A percentile compares a stretch with the other conserved stretches of the same genome.
Evolutionary conservation across 2,888 invertebrate species (phyloP).

Genomic region (Stegana nigrithorax): DNA sequence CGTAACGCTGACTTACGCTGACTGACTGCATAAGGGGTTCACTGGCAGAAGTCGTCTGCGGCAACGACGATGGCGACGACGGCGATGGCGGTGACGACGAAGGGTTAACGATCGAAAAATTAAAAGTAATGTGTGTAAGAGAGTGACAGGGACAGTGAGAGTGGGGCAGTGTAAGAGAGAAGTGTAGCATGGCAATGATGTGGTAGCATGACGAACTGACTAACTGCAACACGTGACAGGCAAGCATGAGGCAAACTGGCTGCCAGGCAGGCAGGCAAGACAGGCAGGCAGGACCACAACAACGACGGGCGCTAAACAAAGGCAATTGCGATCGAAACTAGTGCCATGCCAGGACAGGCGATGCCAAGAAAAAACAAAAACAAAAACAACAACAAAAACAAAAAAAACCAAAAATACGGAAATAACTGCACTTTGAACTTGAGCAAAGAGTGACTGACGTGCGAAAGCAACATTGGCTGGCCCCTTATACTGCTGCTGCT

Average conservation of each 20-base stretch:
- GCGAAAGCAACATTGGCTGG: conserved; percentile 33
- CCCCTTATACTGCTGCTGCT: too few relatives aligned
- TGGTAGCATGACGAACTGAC: too few relatives aligned
- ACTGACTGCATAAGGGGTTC: conserved; percentile 16
- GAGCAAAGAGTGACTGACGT: conserved; percentile 46
- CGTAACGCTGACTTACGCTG: conserved; percentile 17
- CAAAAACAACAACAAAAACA: too few relatives aligned
- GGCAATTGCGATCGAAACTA: conserved; percentile 33
- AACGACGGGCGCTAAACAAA: conserved; percentile 6
- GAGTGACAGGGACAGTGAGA: too few relatives aligned
- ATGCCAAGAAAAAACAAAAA: too few relatives aligned
- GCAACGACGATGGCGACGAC: conserved; percentile 15
- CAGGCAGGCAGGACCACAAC: neutral
- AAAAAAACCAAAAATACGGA: neutral
- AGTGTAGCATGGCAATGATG: conserved; percentile 40
- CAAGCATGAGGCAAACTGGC: too few relatives aligned
- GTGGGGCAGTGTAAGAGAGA: neutral
- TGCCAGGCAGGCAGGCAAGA: too few relatives aligned
- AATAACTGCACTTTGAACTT: conserved; percentile 51
- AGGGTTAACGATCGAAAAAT: conserved; percentile 63
- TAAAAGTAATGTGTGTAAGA: conserved; percentile 56
- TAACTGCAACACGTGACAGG: conserved; percentile 9
- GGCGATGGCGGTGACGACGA: conserved; percentile 30
- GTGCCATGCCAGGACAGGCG: conserved; percentile 29
- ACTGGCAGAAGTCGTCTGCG: too few relatives aligned